Conservation (phyloP, 2,888 invertebrate genomes). For the Pecten maximus region DNA sequence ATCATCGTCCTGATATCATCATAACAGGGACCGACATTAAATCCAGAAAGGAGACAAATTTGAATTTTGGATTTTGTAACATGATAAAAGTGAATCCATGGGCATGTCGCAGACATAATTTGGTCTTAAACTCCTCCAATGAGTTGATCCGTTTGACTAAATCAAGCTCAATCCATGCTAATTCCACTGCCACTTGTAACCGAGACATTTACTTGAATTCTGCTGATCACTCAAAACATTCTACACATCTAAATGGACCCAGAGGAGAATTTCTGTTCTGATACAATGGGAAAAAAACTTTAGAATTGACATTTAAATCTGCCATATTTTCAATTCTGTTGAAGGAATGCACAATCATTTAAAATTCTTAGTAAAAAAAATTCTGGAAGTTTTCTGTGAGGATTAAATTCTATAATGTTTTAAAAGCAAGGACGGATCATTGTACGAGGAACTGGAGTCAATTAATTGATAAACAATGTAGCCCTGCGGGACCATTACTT, state of each 20-base stretch:
- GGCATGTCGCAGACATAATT: not conserved
- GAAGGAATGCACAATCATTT: constrained; percentile 29
- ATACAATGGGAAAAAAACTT: not conserved
- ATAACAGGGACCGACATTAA: not conserved
- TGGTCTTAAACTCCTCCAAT: not conserved
- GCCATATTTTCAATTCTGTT: not conserved
- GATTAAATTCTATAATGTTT: not conserved
- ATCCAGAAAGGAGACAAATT: not conserved
- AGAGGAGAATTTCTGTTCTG: not conserved
- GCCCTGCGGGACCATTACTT: not conserved
- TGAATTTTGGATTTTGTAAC: not conserved
- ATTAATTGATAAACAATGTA: constrained; percentile 29
- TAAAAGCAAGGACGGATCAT: not conserved
- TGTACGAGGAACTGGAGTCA: not conserved
- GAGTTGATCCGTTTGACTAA: not conserved
- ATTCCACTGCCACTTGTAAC: not conserved
- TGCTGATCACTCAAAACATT: not conserved
- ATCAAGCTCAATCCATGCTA: not conserved
- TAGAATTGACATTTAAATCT: constrained; percentile 1
- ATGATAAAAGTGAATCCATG: not conserved
- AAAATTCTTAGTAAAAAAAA: not conserved
- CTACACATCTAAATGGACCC: not conserved
- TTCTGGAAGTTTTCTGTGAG: not conserved
- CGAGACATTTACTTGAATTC: not conserved
- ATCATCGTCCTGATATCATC: not conserved